Evolutionary conservation across 2,797 vertebrate genomes (phyloP), one percentile per base, ranked within the genome.

Genomic region (Sylvilagus floridanus): DNA sequence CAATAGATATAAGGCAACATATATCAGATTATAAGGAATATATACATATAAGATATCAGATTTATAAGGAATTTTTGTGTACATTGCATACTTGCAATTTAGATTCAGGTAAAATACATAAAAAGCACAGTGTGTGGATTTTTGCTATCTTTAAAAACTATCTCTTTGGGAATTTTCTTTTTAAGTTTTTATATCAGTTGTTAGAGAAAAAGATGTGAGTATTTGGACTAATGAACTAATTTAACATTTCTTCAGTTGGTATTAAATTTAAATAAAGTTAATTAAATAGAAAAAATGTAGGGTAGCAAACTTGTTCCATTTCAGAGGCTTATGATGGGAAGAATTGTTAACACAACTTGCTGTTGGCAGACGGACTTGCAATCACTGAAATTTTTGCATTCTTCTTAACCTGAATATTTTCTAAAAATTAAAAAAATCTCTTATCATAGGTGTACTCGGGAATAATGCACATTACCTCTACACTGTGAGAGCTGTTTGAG

Each of bases 261-360:
- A 91, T 94, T 73, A 95, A 52, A 90, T 72, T 90, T 95, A 69
- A 96, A 97, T 84, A 82, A 93, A 89, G 77, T 97, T 92, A 93
- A 94, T 75, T 96, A 95, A 96, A 89, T 37, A 91, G 57, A 92
- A 73, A 95, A 82, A 88, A 90, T 88, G 24, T 72, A 69, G 84
- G 94, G 9, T 87, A 95, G 76, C 54, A 35, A 90, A 78, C 24
- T 54, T 95, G 26, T 96, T 96, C 90, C 24, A 52, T 52, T 66
- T 95, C 72, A 66, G 84, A 65, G 85, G 26, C 19, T 96, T 26
- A 79, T 95, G 85, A 32, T 97, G 93, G 91, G 97, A 97, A 97
- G 75, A 91, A 91, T 90, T 95, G 73, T 97, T 95, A 96, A 93
- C 69, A 86, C 62, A 96, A 90, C 86, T 96, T 92, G 26, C 75